phyloP scores from a whole-genome alignment of 2,888 invertebrate species.

The Digitonthophagus gazella region DNA sequence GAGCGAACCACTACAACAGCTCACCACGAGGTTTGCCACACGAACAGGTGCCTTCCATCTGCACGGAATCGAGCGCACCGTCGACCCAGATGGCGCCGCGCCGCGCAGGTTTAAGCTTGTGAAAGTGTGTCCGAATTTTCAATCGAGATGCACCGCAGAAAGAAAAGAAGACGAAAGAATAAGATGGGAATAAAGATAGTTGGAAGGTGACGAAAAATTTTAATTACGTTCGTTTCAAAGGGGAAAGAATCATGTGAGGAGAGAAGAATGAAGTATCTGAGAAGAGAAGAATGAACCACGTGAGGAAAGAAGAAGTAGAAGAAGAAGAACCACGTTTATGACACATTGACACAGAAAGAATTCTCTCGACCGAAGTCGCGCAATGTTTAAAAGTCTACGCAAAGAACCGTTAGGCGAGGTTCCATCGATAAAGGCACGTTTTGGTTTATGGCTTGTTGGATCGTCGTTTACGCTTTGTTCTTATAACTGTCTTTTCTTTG shows the following conservation, averaged over 20 bases:
- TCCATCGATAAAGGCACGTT: neutral
- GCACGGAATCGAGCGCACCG: conserved; percentile 27
- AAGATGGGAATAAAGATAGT: too few relatives aligned
- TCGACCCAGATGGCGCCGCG: conserved; percentile 35
- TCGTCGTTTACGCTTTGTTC: neutral
- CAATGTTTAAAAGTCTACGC: neutral
- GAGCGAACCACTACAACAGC: conserved; percentile 8
- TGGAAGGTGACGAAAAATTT: too few relatives aligned
- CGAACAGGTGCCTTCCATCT: conserved; percentile 33
- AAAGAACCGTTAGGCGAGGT: neutral
- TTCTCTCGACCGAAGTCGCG: neutral
- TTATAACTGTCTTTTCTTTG: neutral
- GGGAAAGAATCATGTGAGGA: too few relatives aligned
- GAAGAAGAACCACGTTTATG: conserved; percentile 3
- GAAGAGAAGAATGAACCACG: too few relatives aligned
- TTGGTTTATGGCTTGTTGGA: neutral
- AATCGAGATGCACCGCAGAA: conserved; percentile 1
- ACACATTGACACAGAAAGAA: conserved; percentile 21
- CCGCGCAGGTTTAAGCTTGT: conserved; percentile 31
- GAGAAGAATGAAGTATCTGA: too few relatives aligned
- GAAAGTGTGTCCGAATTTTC: conserved; percentile 30
- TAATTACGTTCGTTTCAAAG: too few relatives aligned
- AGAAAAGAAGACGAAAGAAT: neutral
- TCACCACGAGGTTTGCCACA: conserved; percentile 15
- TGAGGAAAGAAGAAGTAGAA: neutral